A percentile compares a stretch with the other conserved stretches of the same genome.
phyloP scores from a whole-genome alignment of 1,140 invertebrate species.

The Augochlora pura region DNA sequence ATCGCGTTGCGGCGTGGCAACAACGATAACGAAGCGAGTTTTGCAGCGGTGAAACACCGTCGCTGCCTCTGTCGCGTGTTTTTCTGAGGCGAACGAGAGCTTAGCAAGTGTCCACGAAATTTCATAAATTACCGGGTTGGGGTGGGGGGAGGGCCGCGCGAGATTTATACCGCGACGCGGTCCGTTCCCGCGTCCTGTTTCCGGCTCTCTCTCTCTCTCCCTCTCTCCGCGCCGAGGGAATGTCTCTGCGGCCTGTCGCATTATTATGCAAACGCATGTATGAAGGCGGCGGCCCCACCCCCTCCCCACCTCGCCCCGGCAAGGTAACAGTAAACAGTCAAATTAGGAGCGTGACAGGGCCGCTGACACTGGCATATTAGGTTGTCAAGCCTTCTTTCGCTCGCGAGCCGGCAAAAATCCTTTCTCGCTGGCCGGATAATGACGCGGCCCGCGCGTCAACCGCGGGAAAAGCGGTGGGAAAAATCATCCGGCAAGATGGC shows the following conservation, averaged over 20 bases:
- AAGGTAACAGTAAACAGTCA: constrained; percentile 6
- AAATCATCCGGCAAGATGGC: background rate
- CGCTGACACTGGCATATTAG: background rate
- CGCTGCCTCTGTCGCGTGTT: background rate
- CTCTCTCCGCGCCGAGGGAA: too few relatives aligned
- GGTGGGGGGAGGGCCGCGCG: background rate
- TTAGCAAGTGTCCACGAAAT: background rate
- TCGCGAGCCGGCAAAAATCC: background rate
- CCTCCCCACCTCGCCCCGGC: too few relatives aligned
- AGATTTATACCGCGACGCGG: background rate
- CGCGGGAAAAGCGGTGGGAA: too few relatives aligned
- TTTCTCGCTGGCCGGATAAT: background rate
- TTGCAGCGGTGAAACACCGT: background rate
- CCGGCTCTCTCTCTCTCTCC: too few relatives aligned
- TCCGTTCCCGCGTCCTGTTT: background rate
- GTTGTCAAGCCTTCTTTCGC: background rate
- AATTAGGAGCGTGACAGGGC: background rate
- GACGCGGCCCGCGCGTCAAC: background rate
- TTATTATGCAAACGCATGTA: constrained; percentile 6
- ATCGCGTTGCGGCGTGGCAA: too few relatives aligned
- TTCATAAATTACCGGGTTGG: background rate
- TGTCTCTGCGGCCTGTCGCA: background rate
- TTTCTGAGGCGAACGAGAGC: background rate
- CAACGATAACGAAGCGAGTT: too few relatives aligned
- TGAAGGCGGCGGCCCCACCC: too few relatives aligned